Percentiles rank a stretch among this genome's conserved stretches.
Conservation (phyloP, 1,140 invertebrate species). For the Dendroctonus valens region DNA sequence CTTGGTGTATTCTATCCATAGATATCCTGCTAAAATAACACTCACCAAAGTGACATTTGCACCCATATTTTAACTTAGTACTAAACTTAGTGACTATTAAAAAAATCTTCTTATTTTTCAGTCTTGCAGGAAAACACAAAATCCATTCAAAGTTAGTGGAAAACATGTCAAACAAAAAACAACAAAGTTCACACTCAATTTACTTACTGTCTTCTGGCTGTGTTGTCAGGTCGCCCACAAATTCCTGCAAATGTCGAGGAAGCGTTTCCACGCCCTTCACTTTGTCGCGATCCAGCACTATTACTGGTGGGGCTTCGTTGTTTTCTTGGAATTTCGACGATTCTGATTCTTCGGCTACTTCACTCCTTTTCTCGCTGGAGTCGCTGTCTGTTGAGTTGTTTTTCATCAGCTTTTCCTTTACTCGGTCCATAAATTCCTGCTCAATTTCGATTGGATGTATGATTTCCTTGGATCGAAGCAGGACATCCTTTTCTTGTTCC, state of each 20-base stretch:
- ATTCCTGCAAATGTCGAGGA: conserved; percentile 73
- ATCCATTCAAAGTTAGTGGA: too few species aligned
- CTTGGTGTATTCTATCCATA: too few species aligned
- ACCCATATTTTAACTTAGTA: too few species aligned
- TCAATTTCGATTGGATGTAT: conserved; percentile 61
- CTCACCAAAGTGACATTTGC: too few species aligned
- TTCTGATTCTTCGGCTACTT: background rate
- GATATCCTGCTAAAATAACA: too few species aligned
- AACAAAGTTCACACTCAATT: conserved; percentile 4
- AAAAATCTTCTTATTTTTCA: too few species aligned
- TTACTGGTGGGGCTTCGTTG: conserved; percentile 49
- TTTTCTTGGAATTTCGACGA: conserved; percentile 11
- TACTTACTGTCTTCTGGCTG: conserved; percentile 26
- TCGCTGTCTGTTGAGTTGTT: conserved; percentile 45
- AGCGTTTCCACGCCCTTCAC: conserved; percentile 61
- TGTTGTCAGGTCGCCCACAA: conserved; percentile 52
- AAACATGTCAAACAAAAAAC: conserved; percentile 4
- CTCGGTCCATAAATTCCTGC: conserved; percentile 70
- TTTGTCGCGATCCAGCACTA: conserved; percentile 62
- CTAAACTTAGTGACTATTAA: too few species aligned
- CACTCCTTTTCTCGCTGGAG: conserved; percentile 43
- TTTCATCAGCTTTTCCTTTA: conserved; percentile 55
- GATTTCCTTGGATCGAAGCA: conserved; percentile 37
- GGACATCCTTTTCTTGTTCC: conserved; percentile 5
- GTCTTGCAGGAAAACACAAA: too few species aligned